A percentile compares a stretch with the other conserved stretches of the same genome.
phyloP scores from a whole-genome alignment of 2,113 vertebrate species.

The Microcebus lehilahytsara region DNA sequence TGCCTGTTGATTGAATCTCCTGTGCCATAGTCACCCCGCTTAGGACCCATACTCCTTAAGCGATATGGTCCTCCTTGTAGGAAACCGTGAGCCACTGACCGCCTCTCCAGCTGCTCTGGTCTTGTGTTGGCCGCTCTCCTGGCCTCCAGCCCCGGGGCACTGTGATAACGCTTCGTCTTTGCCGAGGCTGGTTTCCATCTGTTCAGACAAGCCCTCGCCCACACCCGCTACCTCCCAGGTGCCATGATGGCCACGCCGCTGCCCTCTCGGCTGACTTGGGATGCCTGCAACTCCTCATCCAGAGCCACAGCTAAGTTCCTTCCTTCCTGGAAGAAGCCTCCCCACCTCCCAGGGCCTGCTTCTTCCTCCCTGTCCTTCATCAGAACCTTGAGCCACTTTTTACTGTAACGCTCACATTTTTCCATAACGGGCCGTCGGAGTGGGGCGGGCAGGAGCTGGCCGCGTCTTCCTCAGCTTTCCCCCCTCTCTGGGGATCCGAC shows the following conservation, averaged over 20 bases:
- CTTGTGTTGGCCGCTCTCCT: neutral
- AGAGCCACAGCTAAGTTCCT: neutral
- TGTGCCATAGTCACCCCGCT: fast-evolving
- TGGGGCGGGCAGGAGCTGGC: neutral
- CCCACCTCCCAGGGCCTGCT: neutral
- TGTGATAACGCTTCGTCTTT: neutral
- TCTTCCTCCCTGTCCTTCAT: neutral
- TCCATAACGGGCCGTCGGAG: fast-evolving
- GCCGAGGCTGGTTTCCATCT: fast-evolving
- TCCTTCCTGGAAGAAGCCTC: neutral
- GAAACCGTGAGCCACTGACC: fast-evolving
- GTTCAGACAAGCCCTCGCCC: no score
- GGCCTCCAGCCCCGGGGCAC: neutral
- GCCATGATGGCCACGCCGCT: no score
- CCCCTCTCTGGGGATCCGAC: fast-evolving
- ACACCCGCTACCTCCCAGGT: neutral
- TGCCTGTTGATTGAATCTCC: neutral
- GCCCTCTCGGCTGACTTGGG: neutral
- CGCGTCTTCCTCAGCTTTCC: neutral
- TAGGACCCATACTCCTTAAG: no score
- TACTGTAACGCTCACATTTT: neutral
- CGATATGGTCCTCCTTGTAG: neutral
- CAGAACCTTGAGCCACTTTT: neutral
- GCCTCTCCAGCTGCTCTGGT: neutral
- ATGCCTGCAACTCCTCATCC: neutral